phyloP scores from a whole-genome alignment of 2,797 vertebrate genomes.

The Centroberyx gerrardi region DNA sequence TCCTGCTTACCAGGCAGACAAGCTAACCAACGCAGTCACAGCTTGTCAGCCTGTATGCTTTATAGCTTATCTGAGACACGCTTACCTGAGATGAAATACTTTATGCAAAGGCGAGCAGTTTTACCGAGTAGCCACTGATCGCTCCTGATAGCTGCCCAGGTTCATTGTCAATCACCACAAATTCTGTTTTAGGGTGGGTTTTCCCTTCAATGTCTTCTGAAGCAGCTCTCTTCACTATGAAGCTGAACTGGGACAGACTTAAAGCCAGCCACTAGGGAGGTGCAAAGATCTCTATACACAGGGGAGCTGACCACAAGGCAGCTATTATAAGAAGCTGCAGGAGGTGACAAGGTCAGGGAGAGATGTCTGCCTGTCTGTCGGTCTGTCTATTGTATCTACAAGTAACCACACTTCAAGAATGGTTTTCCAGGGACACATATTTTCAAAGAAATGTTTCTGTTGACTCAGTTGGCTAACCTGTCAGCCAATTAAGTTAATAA shows the following conservation, averaged over 20 bases:
- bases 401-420: slow-evolving; percentile 10
- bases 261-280: slow-evolving; percentile 47
- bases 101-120: too few species aligned
- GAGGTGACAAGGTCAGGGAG: slow-evolving; percentile 61
- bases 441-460: slow-evolving; percentile 1
- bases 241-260: slow-evolving; percentile 58
- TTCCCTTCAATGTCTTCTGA: slow-evolving; percentile 28
- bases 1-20: too few species aligned
- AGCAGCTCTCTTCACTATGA: slow-evolving; percentile 10
- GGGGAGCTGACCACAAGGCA: slow-evolving; percentile 62
- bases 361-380: slow-evolving; percentile 32
- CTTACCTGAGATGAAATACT: too few species aligned
- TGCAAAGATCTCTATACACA: slow-evolving; percentile 55
- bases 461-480: neutral
- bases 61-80: too few species aligned
- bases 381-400: slow-evolving; percentile 26
- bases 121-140: too few species aligned
- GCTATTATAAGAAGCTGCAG: slow-evolving; percentile 57
- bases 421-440: neutral
- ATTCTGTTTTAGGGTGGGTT: slow-evolving; percentile 50
- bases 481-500: too few species aligned
- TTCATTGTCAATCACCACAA: slow-evolving; percentile 33
- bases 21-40: too few species aligned
- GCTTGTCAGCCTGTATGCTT: too few species aligned
- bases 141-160: too few species aligned